These are phyloP conservation scores for Pseudocheirus occidentalis DNA, from an alignment of 2,797 vertebrate genomes.

Conservation along the genomic window DNA sequence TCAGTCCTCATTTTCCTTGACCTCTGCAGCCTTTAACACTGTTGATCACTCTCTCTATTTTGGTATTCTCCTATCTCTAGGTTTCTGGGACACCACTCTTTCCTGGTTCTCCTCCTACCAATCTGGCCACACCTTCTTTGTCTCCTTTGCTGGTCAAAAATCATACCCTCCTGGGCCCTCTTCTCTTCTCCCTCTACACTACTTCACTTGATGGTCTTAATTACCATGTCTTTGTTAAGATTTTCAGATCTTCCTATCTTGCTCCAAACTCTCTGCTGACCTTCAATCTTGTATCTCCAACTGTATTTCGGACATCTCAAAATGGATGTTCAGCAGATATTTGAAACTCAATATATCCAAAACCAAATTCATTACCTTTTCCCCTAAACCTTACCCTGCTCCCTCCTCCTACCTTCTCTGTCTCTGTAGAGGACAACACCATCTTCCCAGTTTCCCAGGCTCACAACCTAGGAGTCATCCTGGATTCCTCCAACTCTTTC, in stretches of 20 bases:
- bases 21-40: background rate
- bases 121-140: background rate
- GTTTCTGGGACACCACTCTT: background rate
- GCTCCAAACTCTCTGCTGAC: background rate
- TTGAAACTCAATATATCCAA: background rate
- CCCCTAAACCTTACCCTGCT: too few relatives aligned
- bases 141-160: background rate
- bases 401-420: background rate
- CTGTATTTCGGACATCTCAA: background rate
- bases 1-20: background rate
- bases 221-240: background rate
- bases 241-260: background rate
- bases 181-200: background rate
- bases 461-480: background rate
- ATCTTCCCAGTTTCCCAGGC: background rate
- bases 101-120: background rate
- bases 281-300: background rate
- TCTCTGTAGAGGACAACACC: background rate
- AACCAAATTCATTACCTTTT: background rate
- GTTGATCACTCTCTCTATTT: background rate
- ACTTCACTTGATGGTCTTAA: background rate
- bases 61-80: background rate
- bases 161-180: background rate
- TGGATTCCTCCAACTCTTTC: background rate
- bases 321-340: background rate